Evolutionary conservation across 2,113 vertebrate genomes (phyloP), one percentile per base, ranked within the genome.

Genomic region (Athene cunicularia): DNA sequence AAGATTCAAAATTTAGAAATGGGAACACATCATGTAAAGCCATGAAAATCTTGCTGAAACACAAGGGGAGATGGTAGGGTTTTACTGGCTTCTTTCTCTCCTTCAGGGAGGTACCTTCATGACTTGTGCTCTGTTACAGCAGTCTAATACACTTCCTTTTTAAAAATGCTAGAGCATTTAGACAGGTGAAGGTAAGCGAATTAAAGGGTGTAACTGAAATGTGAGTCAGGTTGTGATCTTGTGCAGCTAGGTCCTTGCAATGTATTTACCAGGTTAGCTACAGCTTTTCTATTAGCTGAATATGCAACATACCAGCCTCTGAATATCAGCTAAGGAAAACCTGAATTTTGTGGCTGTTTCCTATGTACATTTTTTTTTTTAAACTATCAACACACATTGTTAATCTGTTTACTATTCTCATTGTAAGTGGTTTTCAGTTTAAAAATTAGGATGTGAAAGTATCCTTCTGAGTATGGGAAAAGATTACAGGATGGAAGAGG

Each of bases 11-110:
- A 67, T 67, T 62, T 67, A 47, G 30, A 75, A 22, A 45, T 8
- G 5, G 35, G 9, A 0, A 1, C 15, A n/a, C 7, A 27, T 3
- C 3, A 8, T 7, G 11, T 47, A 70, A 79, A 74, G 39, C 21
- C 8, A 47, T 53, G 8, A 67, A 92, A 47, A 13, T 37, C 12
- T 26, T 93, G 23, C 11, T 70, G 41, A 70, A 90, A 53, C 5
- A 28, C 11, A 9, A 4, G 33, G 7, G 4, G 4, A 58, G 20
- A 8, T 60, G 50, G 30, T 23, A 9, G 27, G 19, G 5, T 56
- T 80, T 68, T 75, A 49, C 45, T 52, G 18, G 15, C 35, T 81
- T 91, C 15, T 58, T 68, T 90, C 30, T 62, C 21, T 64, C 8
- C 32, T 63, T 21, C 14, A 16, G 3, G 17, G 23, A 52, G 5